Base-by-base conservation (phyloP, 2,797 vertebrate species). In the Pyrocephalus nanus region DNA sequence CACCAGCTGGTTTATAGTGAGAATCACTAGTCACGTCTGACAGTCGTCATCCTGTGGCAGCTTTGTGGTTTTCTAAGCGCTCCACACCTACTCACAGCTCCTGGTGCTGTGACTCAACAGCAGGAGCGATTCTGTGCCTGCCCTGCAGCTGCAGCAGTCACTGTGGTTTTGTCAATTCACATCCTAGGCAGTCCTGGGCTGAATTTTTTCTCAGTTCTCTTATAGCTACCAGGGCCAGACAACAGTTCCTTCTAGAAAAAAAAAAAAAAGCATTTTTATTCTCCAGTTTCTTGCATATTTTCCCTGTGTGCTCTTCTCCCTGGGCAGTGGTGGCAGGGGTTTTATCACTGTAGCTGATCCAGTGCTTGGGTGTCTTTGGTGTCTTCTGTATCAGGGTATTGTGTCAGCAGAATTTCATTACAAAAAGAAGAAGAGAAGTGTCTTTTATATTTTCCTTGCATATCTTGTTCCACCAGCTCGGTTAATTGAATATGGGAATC, bases 51-150 rank as follows among this genome's bases (percentile, higher is more conserved):
- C 66, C 64, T 15, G 26, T 38, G 71, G 47, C 55, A 73, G 55
- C 66, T 70, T 72, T 79, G 78, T 76, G 77, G 51, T 27, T 92
- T 85, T 85, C 74, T 32, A 21, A 48, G 54, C 51, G 40, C 78
- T 92, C 85, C 81, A 32, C 87, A 47, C 84, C 94, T 71, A 42
- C 89, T 91, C 78, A 12, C 80, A 67, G 15, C 76, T 86, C 67
- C 55, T 55, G 64, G 61, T 66, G 67, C 84, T 87, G 67, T 95
- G 95, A 96, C 86, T 96, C 94, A 94, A 15, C 74, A 47, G 75
- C 78, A 43, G 85, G 32, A 90, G 55, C 25, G 66, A 10, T 92
- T 81, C 66, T 84, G 30, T 54, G 80, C 38, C 73, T 86, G 86
- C 55, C 79, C 72, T 76, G 3, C 47, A 82, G 90, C 93, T 83